Evolutionary conservation across 1,140 invertebrate species (phyloP), one percentile per base, ranked within the genome.

Genomic region (Myzus persicae): DNA sequence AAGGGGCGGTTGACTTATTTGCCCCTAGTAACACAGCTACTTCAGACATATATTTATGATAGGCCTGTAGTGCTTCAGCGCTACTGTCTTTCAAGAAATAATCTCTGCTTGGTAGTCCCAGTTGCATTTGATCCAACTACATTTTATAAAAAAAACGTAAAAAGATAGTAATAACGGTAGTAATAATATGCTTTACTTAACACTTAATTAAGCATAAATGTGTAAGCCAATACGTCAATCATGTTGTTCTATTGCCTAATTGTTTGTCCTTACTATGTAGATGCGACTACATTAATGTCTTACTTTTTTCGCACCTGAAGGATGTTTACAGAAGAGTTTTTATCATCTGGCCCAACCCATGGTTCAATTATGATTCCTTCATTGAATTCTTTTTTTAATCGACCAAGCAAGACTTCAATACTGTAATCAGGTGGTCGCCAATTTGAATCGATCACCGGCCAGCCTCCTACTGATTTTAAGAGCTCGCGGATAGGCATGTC

Each of bases 341-440:
- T 98, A 95, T 98, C 97, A 94, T 98, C 97, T 0, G 97, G 97
- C 2, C 97, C 97, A 91, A 98, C 97, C 96, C 97, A 98, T 91
- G 97, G 96, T 94, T 98, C 97, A 48, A 98, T 95, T 26, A 98
- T 95, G 67, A 97, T 96, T 18, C 97, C 97, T 94, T 97, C 97
- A 95, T 97, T 97, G 94, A 97, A 97, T 93, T 97, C 96, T 1
- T 97, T 96, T 1, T 97, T 95, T 24, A 98, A 94, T 94, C 95
- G 95, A 6, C 97, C 98, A 84, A 97, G 95, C n/a, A 97, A 95
- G 7, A 95, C 95, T 95, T 98, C 97, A 22, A 97, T 94, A 7
- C 96, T 82, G 36, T 82, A 93, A 5, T 51, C 11, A 0, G 96
- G 96, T 4, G 95, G 95, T 82, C 94, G 95, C 98, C 98, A 98